Evolutionary conservation across 92 coral and sea anemone genomes (phyloP).

Genomic region (Scolanthus callimorphus): DNA sequence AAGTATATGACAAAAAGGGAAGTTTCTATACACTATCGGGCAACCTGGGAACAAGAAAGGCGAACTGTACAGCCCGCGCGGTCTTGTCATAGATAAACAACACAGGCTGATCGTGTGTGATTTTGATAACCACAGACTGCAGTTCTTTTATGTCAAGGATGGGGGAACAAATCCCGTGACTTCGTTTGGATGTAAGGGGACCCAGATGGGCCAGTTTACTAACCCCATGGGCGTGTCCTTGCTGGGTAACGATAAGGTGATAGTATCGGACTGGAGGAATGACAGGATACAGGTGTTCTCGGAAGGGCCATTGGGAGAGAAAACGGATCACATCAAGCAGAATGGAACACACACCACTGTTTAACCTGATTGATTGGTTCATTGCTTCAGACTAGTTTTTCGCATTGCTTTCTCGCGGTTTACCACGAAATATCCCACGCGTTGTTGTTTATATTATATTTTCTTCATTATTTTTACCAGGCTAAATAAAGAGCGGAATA

Average conservation of each 20-base stretch:
- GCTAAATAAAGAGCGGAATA: too few relatives aligned
- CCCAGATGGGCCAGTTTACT: slow-evolving; percentile 65
- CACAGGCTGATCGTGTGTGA: slow-evolving; percentile 78
- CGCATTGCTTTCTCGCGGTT: too few relatives aligned
- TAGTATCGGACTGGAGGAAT: slow-evolving; percentile 88
- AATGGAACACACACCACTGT: neutral
- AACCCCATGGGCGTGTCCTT: slow-evolving; percentile 73
- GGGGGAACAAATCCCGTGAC: slow-evolving; percentile 62
- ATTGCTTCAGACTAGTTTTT: too few relatives aligned
- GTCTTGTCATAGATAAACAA: slow-evolving; percentile 53
- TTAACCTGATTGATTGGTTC: too few relatives aligned
- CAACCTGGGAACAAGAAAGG: slow-evolving; percentile 78
- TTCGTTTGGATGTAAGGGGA: slow-evolving; percentile 77
- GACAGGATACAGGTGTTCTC: slow-evolving; percentile 78
- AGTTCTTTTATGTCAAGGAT: slow-evolving; percentile 69
- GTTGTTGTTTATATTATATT: too few relatives aligned
- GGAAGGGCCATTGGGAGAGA: slow-evolving; percentile 50
- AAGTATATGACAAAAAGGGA: slow-evolving; percentile 73
- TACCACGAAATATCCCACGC: too few relatives aligned
- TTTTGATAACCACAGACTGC: slow-evolving; percentile 83
- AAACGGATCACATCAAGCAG: slow-evolving; percentile 4
- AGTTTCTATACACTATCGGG: slow-evolving; percentile 56
- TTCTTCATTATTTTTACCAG: too few relatives aligned
- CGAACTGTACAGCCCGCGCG: slow-evolving; percentile 80
- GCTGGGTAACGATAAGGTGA: slow-evolving; percentile 52